Percentiles rank a stretch among this genome's conserved stretches.
These are phyloP conservation scores for Seira sanloemensis DNA, from an alignment of 2,888 invertebrate genomes.

Conservation along the genomic window DNA sequence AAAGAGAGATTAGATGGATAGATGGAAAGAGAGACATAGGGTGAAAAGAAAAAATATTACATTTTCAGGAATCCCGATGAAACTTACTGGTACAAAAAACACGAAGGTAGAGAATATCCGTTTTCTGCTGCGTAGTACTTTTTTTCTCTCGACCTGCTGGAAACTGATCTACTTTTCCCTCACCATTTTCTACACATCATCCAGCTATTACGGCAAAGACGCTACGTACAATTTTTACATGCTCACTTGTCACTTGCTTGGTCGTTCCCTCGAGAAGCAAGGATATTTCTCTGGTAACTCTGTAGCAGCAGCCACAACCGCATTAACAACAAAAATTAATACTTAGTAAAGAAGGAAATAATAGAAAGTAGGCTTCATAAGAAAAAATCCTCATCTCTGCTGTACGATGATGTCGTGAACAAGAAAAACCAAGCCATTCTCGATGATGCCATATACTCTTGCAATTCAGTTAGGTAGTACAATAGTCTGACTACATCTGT, in stretches of 20 bases:
- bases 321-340: too few relatives aligned
- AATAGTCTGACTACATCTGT: too few relatives aligned
- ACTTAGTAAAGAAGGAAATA: too few relatives aligned
- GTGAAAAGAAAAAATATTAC: neutral
- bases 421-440: too few relatives aligned
- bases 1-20: constrained; percentile 60
- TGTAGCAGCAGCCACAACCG: too few relatives aligned
- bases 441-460: too few relatives aligned
- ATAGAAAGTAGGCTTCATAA: too few relatives aligned
- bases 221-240: constrained; percentile 42
- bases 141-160: too few relatives aligned
- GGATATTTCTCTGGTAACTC: too few relatives aligned
- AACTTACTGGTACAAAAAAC: neutral
- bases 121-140: constrained; percentile 10
- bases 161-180: constrained; percentile 11
- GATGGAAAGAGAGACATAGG: constrained; percentile 30
- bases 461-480: too few relatives aligned
- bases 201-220: neutral
- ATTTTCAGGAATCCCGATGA: neutral
- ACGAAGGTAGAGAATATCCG: neutral
- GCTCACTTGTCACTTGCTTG: constrained; percentile 55
- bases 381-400: too few relatives aligned
- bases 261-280: constrained; percentile 38
- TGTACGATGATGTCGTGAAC: too few relatives aligned
- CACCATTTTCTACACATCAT: neutral